Percentiles rank a stretch among this genome's conserved stretches.
Evolutionary conservation across 2,888 invertebrate genomes (phyloP).

Genomic region (Asteroscopus sphinx): DNA sequence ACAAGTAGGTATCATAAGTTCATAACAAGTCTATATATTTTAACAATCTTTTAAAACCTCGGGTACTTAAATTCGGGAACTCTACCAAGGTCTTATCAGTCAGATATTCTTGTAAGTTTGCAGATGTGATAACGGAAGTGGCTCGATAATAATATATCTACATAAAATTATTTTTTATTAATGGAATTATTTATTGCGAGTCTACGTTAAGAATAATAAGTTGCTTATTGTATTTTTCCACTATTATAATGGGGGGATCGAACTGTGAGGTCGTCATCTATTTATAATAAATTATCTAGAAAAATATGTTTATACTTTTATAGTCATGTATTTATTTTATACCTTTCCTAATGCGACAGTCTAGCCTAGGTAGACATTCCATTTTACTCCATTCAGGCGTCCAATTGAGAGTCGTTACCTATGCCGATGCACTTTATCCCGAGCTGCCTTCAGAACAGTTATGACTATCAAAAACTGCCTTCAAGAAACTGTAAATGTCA

Average conservation of each 20-base stretch:
- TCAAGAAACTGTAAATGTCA: no score
- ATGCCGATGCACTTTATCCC: no score
- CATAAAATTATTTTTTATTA: conserved; percentile 22
- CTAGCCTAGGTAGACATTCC: no score
- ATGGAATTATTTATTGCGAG: conserved; percentile 19
- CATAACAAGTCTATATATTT: no score
- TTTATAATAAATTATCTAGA: background rate
- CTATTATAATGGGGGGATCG: background rate
- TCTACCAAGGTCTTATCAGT: conserved; percentile 22
- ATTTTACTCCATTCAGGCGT: no score
- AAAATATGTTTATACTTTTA: background rate
- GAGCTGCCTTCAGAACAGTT: no score
- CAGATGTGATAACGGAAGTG: conserved; percentile 19
- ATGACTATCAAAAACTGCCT: no score
- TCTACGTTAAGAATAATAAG: conserved; percentile 22
- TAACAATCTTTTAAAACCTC: background rate
- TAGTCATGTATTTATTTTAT: background rate
- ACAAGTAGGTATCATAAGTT: no score
- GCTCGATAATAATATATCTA: conserved; percentile 24
- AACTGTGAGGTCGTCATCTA: background rate
- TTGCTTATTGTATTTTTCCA: conserved; percentile 30
- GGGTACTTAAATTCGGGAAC: conserved; percentile 4
- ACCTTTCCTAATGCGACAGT: background rate
- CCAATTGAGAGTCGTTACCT: no score
- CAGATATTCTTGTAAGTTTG: conserved; percentile 13